phyloP scores from a whole-genome alignment of 2,888 invertebrate genomes.

The Adelognathus sp. region DNA sequence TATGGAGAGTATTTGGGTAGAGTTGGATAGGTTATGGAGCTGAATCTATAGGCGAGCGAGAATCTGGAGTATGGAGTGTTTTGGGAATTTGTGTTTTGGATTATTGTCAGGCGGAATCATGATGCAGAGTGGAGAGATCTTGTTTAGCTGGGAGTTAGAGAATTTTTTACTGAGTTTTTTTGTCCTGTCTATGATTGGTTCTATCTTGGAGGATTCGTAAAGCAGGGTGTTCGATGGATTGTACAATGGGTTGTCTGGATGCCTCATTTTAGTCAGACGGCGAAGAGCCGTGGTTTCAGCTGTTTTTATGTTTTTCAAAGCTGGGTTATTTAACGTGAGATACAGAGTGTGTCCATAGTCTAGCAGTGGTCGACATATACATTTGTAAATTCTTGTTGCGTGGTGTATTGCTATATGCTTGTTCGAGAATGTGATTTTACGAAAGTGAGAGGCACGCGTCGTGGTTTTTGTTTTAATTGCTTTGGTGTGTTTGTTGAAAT shows the following conservation, averaged over 20 bases:
- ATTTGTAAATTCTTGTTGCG: neutral
- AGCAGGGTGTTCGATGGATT: neutral
- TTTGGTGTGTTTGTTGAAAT: slow-evolving; percentile 8
- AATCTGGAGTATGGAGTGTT: neutral
- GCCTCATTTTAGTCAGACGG: neutral
- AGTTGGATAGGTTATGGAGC: no score
- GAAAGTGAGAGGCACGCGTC: neutral
- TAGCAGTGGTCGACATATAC: neutral
- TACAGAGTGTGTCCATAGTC: neutral
- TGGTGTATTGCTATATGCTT: neutral
- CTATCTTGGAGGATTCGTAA: neutral
- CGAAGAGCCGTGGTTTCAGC: slow-evolving; percentile 8
- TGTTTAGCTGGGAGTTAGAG: neutral
- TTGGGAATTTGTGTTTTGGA: neutral
- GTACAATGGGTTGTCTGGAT: neutral
- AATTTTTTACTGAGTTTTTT: slow-evolving; percentile 48
- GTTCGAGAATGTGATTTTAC: slow-evolving; percentile 17
- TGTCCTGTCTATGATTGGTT: neutral
- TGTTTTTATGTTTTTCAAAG: neutral
- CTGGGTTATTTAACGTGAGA: neutral
- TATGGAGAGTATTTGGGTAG: no score
- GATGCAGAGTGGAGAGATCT: neutral
- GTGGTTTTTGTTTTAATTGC: neutral
- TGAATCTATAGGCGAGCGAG: no score
- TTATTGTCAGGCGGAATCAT: neutral